Evolutionary conservation across 2,797 vertebrate genomes (phyloP).

Genomic region (Helicolenus hilgendorfi): DNA sequence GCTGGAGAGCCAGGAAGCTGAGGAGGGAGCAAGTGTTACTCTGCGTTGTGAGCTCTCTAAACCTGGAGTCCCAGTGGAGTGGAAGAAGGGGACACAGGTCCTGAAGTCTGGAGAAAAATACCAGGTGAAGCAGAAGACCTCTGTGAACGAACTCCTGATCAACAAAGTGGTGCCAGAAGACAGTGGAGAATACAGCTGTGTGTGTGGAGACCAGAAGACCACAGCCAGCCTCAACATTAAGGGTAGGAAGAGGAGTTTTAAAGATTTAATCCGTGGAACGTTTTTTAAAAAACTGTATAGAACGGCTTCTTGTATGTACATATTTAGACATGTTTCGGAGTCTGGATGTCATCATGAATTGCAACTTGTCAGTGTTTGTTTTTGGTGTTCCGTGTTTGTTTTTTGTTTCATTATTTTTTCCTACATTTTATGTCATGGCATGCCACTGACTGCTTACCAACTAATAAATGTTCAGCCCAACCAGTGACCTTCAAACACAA

Average conservation of each 20-base stretch:
- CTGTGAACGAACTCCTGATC: too few relatives aligned
- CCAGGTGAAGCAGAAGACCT: neutral
- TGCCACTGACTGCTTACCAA: neutral
- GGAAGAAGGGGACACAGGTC: neutral
- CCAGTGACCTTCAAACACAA: conserved; percentile 84
- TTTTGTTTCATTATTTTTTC: neutral
- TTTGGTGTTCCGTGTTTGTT: neutral
- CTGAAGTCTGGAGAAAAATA: neutral
- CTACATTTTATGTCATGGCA: neutral
- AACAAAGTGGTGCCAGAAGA: too few relatives aligned
- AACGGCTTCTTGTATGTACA: neutral
- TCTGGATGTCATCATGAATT: neutral
- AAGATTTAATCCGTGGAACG: neutral
- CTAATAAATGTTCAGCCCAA: conserved; percentile 73
- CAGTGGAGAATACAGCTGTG: too few relatives aligned
- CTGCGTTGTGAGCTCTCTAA: neutral
- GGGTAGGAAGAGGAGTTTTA: too few relatives aligned
- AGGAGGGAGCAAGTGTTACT: neutral
- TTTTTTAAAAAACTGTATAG: too few relatives aligned
- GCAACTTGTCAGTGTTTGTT: neutral
- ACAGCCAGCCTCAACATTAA: too few relatives aligned
- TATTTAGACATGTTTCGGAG: neutral
- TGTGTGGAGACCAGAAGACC: too few relatives aligned
- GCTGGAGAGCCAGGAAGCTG: conserved; percentile 65
- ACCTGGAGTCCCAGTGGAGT: neutral